phyloP scores from a whole-genome alignment of 2,888 invertebrate species.

The Ochropacha duplaris region DNA sequence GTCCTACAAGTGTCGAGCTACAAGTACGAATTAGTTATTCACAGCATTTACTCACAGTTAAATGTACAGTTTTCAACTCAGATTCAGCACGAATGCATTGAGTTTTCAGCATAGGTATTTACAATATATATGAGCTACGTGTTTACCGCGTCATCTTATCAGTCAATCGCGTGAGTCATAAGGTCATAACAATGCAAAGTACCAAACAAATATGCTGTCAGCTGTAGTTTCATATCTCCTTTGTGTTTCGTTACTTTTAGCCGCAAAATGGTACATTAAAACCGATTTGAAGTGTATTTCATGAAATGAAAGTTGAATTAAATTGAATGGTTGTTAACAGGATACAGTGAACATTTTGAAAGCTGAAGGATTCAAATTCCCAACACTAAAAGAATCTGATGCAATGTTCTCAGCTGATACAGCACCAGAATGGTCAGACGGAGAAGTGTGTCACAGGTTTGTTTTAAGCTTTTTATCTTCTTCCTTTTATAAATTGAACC shows the following conservation, averaged over 20 bases:
- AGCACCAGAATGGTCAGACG: constrained; percentile 99
- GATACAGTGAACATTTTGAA: constrained; percentile 97
- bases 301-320: background rate
- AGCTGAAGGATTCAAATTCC: constrained; percentile 96
- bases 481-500: background rate
- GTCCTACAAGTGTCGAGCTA: background rate
- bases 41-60: background rate
- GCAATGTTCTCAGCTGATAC: constrained; percentile 99
- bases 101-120: background rate
- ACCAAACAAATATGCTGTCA: constrained; percentile 36
- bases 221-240: constrained; percentile 11
- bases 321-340: constrained; percentile 67
- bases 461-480: constrained; percentile 9
- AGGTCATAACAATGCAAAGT: constrained; percentile 14
- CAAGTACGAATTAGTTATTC: background rate
- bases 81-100: background rate
- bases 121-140: background rate
- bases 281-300: background rate
- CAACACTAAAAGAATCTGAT: constrained; percentile 95
- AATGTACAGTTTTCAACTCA: background rate
- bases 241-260: constrained; percentile 19
- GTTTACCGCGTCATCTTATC: constrained; percentile 41
- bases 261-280: background rate
- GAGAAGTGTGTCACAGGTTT: constrained; percentile 93
- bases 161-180: constrained; percentile 44